Conservation (phyloP, 1,140 invertebrate species). For the Drosophila truncata region DNA sequence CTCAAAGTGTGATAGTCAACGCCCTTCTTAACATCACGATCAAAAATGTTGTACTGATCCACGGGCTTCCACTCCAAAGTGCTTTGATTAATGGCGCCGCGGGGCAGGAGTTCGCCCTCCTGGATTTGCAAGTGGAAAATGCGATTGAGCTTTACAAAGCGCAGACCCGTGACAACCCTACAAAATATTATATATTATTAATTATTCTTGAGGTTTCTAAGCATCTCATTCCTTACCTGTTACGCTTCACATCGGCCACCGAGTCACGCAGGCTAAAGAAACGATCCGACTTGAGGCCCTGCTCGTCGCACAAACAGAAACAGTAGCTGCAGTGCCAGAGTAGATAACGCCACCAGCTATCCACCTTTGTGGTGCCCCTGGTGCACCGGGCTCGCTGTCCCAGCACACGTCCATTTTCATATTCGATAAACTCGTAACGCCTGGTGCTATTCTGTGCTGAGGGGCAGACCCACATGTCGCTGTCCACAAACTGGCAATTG, state of each 20-base stretch:
- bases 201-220: neutral
- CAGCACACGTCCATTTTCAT: slow-evolving; percentile 90
- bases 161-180: slow-evolving; percentile 92
- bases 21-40: slow-evolving; percentile 86
- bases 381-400: slow-evolving; percentile 88
- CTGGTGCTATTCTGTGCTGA: slow-evolving; percentile 86
- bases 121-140: slow-evolving; percentile 94
- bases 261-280: slow-evolving; percentile 91
- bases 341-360: slow-evolving; percentile 94
- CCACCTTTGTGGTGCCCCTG: slow-evolving; percentile 88
- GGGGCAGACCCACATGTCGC: slow-evolving; percentile 94
- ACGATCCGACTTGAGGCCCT: slow-evolving; percentile 89
- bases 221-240: slow-evolving; percentile 89
- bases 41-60: slow-evolving; percentile 88
- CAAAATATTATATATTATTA: neutral
- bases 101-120: slow-evolving; percentile 89
- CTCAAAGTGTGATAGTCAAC: slow-evolving; percentile 91
- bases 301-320: slow-evolving; percentile 94
- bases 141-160: slow-evolving; percentile 90
- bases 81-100: slow-evolving; percentile 88
- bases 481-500: slow-evolving; percentile 92
- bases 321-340: slow-evolving; percentile 96
- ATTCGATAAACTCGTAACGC: slow-evolving; percentile 94
- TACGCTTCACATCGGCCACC: slow-evolving; percentile 89
- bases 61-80: slow-evolving; percentile 89